Percentiles rank a stretch among this genome's conserved stretches.
These are phyloP conservation scores for Podilymbus podiceps DNA, from an alignment of 2,113 vertebrate species.

Conservation along the genomic window DNA sequence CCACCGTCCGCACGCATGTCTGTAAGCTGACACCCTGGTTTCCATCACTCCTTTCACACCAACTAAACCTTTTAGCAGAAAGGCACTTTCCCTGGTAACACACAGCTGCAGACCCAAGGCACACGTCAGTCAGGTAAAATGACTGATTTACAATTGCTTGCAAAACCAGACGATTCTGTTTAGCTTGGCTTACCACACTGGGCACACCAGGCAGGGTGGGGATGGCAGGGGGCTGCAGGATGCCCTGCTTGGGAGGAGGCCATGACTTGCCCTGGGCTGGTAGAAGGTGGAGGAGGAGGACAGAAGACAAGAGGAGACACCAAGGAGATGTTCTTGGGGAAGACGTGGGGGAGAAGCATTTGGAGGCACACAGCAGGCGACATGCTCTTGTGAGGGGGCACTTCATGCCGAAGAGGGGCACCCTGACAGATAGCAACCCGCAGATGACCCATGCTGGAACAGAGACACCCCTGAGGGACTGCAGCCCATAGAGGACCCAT, in stretches of 20 bases:
- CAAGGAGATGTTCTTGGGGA: neutral
- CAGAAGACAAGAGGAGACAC: neutral
- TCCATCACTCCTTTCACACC: neutral
- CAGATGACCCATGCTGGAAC: neutral
- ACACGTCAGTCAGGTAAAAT: neutral
- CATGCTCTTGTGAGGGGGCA: neutral
- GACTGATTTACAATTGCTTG: neutral
- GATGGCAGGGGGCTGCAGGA: neutral
- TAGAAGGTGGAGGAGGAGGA: neutral
- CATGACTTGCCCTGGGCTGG: accelerated
- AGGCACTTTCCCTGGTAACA: neutral
- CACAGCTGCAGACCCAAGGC: neutral
- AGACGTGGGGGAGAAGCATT: neutral
- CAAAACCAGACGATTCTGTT: neutral
- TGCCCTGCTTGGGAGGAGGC: neutral
- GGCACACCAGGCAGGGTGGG: neutral
- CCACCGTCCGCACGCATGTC: accelerated
- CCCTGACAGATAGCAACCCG: accelerated
- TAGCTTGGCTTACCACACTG: neutral
- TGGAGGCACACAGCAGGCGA: neutral
- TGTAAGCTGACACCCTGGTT: neutral
- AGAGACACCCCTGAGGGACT: neutral
- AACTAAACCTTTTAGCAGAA: neutral
- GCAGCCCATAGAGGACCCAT: neutral
- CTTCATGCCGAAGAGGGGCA: neutral